Percentiles rank a stretch among this genome's conserved stretches.
Conservation (phyloP, 2,797 vertebrate genomes). For the Scolopax bukidnonensis region DNA sequence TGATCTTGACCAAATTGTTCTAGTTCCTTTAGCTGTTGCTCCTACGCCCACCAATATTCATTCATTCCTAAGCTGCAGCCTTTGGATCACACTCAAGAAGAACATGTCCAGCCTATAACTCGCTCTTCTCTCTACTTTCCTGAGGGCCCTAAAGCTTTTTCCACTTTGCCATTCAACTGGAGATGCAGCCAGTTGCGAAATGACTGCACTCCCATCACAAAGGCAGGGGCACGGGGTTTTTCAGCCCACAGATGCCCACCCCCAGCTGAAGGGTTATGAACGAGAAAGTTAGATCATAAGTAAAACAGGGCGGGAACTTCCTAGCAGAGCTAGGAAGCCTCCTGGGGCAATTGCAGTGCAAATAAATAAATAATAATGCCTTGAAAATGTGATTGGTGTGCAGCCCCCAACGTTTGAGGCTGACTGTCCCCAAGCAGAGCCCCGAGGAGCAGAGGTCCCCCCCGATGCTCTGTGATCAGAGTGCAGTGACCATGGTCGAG, state of each 20-base stretch:
- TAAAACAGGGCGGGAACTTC: constrained; percentile 61
- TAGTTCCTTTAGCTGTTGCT: background rate
- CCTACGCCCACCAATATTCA: background rate
- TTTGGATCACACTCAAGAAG: background rate
- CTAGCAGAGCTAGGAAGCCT: background rate
- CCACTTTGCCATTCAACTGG: background rate
- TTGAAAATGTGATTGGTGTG: background rate
- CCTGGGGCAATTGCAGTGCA: background rate
- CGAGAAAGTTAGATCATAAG: constrained; percentile 37
- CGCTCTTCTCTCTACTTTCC: background rate
- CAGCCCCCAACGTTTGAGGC: background rate
- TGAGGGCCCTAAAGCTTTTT: background rate
- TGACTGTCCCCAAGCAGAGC: background rate
- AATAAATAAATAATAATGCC: background rate
- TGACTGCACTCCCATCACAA: background rate
- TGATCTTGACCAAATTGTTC: background rate
- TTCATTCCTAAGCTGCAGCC: background rate
- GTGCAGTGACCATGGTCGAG: background rate
- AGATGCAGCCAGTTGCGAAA: background rate
- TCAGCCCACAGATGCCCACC: background rate
- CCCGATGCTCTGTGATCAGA: accelerated
- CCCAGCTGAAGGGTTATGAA: background rate
- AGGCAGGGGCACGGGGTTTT: background rate
- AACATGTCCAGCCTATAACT: background rate
- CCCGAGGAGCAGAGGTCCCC: background rate